Percentiles rank a stretch among this genome's conserved stretches.
phyloP scores from a whole-genome alignment of 2,797 vertebrate genomes.

The Malurus splendens region DNA sequence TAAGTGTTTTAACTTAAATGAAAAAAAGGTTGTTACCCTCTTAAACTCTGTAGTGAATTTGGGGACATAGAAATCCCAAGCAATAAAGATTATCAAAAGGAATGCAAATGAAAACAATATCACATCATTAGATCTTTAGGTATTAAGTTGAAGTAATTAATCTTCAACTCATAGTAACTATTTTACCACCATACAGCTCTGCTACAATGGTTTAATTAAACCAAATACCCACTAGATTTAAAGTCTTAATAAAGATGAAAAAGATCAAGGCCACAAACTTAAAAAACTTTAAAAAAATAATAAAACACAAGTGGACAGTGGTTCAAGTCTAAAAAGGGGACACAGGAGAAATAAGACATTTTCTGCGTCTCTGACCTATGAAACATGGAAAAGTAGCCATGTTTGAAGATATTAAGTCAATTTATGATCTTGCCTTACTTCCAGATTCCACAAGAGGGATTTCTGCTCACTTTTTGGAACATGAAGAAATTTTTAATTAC shows the following conservation, averaged over 20 bases:
- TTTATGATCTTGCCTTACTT: background rate
- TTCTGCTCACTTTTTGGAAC: background rate
- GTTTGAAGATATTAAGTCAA: background rate
- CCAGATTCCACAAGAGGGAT: background rate
- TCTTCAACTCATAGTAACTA: background rate
- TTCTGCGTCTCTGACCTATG: background rate
- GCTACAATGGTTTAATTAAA: slow-evolving; percentile 34
- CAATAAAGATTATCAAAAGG: slow-evolving; percentile 15
- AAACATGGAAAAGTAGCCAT: background rate
- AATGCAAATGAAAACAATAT: slow-evolving; percentile 38
- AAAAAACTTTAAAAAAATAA: background rate
- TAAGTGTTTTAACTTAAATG: background rate
- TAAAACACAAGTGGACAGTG: background rate
- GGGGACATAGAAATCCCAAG: background rate
- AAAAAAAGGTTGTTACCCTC: background rate
- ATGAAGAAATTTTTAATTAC: background rate
- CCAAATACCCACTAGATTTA: slow-evolving; percentile 25
- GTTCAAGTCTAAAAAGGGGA: background rate
- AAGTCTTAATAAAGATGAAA: slow-evolving; percentile 24
- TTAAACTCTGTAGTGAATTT: background rate
- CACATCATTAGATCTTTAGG: slow-evolving; percentile 36
- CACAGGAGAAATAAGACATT: background rate
- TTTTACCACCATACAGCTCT: background rate
- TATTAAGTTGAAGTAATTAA: slow-evolving; percentile 47
- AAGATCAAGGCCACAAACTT: background rate